Evolutionary conservation across 2,113 vertebrate species (phyloP), one percentile per base, ranked within the genome.

Genomic region (Calyptomena viridis): DNA sequence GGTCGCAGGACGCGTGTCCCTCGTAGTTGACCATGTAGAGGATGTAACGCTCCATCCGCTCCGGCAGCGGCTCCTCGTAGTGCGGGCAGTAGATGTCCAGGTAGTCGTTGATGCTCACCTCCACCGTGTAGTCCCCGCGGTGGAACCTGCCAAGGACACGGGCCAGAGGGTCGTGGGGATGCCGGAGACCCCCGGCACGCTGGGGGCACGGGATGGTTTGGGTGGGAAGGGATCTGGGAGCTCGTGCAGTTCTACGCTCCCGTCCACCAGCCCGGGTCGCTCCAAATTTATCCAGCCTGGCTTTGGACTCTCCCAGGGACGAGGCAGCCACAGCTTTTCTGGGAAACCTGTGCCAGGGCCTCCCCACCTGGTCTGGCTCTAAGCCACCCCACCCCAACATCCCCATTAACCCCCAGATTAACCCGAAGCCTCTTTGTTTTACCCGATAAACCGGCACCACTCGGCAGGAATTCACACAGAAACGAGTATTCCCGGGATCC

Each of bases 61-160:
- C 98, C 0, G 98, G 95, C 95, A 98, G 97, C 4, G 98, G 97
- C 37, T 95, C 97, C 96, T 98, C 98, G 23, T 99, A 99, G 98
- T 99, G 99, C 0, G 99, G 99, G 97, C 99, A 99, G 97, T 99
- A 99, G 97, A 99, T 99, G 96, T 99, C 99, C 97, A 99, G 98
- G 97, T 99, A 99, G 97, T 99, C 99, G 22, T 99, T 99, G 98
- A 99, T 99, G 94, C 98, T 98, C 92, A 99, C 99, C 95, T 99
- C 99, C 97, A 99, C 99, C 1, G 99, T 99, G 97, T 99, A 99
- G 89, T 99, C 99, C 2, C 99, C 98, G 5, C 97, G 96, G 21
- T 98, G 98, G 89, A 99, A 99, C 98, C 99, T 99, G 97, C 0
- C 33, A 11, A 7, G 24, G 2, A 8, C 12, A 0, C 1, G 3